These are phyloP conservation scores for Podarcis muralis DNA, from an alignment of 2,113 vertebrate species.

Conservation along the genomic window DNA sequence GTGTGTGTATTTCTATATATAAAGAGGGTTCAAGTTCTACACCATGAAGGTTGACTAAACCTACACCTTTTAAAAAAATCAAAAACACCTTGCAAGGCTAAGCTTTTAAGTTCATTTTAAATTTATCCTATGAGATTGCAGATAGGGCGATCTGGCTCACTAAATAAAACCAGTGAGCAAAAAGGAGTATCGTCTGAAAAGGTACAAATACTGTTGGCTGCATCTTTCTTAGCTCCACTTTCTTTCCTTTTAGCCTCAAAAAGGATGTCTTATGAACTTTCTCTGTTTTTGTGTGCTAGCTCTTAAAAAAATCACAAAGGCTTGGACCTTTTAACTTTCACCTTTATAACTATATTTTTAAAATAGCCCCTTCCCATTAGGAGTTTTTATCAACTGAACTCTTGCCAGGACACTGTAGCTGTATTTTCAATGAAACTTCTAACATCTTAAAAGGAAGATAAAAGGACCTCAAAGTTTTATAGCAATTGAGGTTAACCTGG, in stretches of 20 bases:
- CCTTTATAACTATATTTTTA: neutral
- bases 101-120: neutral
- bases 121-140: neutral
- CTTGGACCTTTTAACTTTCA: neutral
- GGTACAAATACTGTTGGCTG: neutral
- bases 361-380: neutral
- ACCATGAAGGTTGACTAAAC: neutral
- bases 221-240: neutral
- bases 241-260: neutral
- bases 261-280: neutral
- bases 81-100: neutral
- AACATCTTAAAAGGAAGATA: neutral
- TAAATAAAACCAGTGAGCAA: neutral
- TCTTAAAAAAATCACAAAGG: neutral
- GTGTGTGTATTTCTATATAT: neutral
- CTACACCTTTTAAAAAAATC: neutral
- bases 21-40: neutral
- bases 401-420: neutral
- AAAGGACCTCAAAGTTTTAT: neutral
- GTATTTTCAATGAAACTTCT: constrained; percentile 1
- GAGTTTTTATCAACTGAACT: neutral
- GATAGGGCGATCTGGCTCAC: neutral
- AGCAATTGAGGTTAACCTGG: neutral
- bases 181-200: neutral
- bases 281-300: neutral